phyloP scores from a whole-genome alignment of 1,140 invertebrate genomes.

The Rhysida immarginata region DNA sequence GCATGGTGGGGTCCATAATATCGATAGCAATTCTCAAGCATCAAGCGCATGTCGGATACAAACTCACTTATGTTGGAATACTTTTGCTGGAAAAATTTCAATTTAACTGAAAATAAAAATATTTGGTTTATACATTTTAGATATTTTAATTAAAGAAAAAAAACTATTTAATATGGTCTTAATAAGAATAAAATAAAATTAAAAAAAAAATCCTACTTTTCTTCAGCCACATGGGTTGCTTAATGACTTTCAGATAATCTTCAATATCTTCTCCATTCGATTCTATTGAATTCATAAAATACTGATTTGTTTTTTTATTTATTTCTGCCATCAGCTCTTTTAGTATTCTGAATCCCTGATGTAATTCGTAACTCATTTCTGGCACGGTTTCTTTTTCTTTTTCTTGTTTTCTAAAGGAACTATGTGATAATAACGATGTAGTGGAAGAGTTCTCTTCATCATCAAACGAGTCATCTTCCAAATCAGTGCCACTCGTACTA shows the following conservation, averaged over 20 bases:
- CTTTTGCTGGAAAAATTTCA: conserved; percentile 28
- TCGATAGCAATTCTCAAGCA: conserved; percentile 38
- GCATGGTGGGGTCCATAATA: conserved; percentile 35
- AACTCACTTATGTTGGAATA: conserved; percentile 33
- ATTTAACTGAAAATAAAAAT: conserved; percentile 29
- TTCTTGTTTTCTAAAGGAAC: too few species aligned
- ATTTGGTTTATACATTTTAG: too few species aligned
- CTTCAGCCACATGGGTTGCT: conserved; percentile 31
- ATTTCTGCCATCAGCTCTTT: conserved; percentile 27
- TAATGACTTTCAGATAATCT: conserved; percentile 30
- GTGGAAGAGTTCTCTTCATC: too few species aligned
- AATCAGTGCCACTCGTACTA: too few species aligned
- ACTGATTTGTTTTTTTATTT: conserved; percentile 26
- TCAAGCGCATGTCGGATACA: conserved; percentile 34
- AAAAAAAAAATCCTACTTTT: conserved; percentile 28
- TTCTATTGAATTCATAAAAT: conserved; percentile 29
- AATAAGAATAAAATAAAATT: too few species aligned
- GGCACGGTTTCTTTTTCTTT: too few species aligned
- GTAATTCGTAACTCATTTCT: background rate
- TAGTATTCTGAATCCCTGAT: conserved; percentile 21
- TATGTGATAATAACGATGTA: too few species aligned
- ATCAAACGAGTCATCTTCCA: too few species aligned
- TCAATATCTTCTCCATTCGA: conserved; percentile 21
- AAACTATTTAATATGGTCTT: too few species aligned
- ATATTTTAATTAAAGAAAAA: too few species aligned